These are phyloP conservation scores for Spodoptera picta DNA, from an alignment of 2,888 invertebrate genomes.

Conservation along the genomic window DNA sequence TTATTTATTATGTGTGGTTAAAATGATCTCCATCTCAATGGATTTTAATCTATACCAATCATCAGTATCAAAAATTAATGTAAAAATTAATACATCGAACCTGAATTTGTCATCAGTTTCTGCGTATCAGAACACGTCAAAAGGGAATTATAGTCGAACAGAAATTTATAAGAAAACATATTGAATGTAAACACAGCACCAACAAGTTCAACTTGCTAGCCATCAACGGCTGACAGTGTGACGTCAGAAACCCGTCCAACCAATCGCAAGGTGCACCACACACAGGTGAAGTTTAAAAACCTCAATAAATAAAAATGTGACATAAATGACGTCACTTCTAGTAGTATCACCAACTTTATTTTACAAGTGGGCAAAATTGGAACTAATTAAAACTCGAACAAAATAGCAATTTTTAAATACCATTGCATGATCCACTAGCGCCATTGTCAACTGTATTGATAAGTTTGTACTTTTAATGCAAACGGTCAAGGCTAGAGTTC, in stretches of 20 bases:
- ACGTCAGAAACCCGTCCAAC: constrained; percentile 20
- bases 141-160: too few relatives aligned
- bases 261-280: constrained; percentile 28
- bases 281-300: constrained; percentile 40
- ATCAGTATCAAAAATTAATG: too few relatives aligned
- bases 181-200: neutral
- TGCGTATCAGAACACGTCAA: too few relatives aligned
- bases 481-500: constrained; percentile 40
- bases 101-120: too few relatives aligned
- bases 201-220: constrained; percentile 16
- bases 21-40: too few relatives aligned
- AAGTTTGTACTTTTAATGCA: constrained; percentile 8
- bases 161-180: neutral
- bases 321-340: constrained; percentile 35
- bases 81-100: too few relatives aligned
- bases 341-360: neutral
- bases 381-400: too few relatives aligned
- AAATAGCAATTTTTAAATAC: too few relatives aligned
- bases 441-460: neutral
- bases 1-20: too few relatives aligned
- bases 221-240: constrained; percentile 20
- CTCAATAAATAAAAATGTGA: constrained; percentile 20
- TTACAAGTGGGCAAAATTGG: too few relatives aligned
- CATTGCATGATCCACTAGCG: too few relatives aligned
- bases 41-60: too few relatives aligned